Evolutionary conservation across 2,888 invertebrate genomes (phyloP).

Genomic region (Julus scandinavius): DNA sequence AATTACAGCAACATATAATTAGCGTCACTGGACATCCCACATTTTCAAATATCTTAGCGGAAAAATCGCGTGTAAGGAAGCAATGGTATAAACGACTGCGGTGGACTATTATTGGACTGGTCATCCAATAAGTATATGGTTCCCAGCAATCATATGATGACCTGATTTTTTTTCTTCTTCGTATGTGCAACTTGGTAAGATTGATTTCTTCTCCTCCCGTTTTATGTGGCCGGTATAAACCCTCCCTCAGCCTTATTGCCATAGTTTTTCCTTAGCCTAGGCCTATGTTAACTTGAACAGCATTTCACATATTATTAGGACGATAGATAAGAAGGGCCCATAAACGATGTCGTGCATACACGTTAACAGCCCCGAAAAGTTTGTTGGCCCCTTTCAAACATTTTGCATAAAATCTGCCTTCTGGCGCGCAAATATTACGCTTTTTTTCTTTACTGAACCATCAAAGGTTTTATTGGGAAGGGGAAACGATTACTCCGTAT

Average conservation of each 20-base stretch:
- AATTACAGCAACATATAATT: neutral
- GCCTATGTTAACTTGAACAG: constrained; percentile 15
- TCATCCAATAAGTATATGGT: constrained; percentile 39
- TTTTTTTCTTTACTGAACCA: neutral
- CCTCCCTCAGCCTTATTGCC: constrained; percentile 35
- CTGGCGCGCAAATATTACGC: constrained; percentile 10
- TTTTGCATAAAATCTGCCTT: constrained; percentile 43
- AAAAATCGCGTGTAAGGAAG: constrained; percentile 9
- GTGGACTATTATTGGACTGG: constrained; percentile 30
- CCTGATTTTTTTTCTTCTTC: constrained; percentile 39
- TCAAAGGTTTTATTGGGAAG: constrained; percentile 10
- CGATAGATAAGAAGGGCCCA: constrained; percentile 24
- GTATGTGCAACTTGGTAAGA: neutral
- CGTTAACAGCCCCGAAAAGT: constrained; percentile 30
- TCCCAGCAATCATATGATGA: constrained; percentile 33
- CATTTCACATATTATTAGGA: constrained; percentile 31
- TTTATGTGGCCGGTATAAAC: constrained; percentile 30
- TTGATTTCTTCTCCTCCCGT: constrained; percentile 45
- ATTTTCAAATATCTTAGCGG: neutral
- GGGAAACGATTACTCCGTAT: neutral
- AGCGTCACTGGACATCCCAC: constrained; percentile 9
- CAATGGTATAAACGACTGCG: constrained; percentile 14
- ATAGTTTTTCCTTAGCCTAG: constrained; percentile 17
- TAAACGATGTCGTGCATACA: constrained; percentile 28
- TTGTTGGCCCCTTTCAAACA: constrained; percentile 44